Conservation (phyloP, 2,113 vertebrate genomes). For the Eptatretus burgeri region DNA sequence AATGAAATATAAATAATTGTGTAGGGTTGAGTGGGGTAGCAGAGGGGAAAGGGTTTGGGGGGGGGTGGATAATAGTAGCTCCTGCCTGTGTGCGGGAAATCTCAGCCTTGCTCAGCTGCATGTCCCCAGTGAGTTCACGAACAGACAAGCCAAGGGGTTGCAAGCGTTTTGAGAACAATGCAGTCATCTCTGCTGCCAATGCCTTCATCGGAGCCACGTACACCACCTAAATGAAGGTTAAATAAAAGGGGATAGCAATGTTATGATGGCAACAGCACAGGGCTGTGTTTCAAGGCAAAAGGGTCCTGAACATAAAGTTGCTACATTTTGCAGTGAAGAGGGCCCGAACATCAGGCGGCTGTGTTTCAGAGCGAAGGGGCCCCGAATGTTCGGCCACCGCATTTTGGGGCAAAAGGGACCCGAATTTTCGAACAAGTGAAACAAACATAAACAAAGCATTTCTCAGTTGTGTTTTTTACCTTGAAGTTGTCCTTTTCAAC, state of each 20-base stretch:
- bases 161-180: conserved; percentile 81
- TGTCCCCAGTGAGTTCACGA: conserved; percentile 82
- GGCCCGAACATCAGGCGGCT: no score
- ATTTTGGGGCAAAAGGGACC: no score
- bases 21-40: not conserved
- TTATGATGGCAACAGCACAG: no score
- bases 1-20: no score
- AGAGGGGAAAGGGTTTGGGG: not conserved
- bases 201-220: conserved; percentile 98
- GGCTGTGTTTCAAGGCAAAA: no score
- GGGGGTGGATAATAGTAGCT: not conserved
- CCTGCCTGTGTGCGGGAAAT: conserved; percentile 67
- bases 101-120: conserved; percentile 91
- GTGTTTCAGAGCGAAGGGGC: no score
- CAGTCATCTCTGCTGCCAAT: conserved; percentile 95
- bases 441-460: no score
- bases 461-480: conserved; percentile 17
- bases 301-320: no score
- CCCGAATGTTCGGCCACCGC: no score
- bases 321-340: no score
- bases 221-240: conserved; percentile 28
- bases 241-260: no score
- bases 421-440: no score
- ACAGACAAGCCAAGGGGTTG: conserved; percentile 57
- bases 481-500: conserved; percentile 95